These are phyloP conservation scores for Manis pentadactyla DNA, from an alignment of 2,797 vertebrate genomes.

Conservation along the genomic window DNA sequence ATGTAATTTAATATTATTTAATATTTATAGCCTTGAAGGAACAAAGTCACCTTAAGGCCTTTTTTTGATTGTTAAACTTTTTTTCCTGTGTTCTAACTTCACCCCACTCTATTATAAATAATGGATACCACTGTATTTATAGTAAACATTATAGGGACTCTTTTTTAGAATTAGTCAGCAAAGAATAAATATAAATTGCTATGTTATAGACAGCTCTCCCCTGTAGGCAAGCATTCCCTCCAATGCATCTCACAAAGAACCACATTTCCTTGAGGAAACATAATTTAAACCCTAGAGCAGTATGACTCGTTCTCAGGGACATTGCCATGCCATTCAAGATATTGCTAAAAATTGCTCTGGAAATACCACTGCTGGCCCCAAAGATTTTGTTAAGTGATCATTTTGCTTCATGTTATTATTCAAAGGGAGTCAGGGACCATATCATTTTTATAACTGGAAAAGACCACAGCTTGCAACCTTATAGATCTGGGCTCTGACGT, in stretches of 20 bases:
- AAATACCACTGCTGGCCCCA: neutral
- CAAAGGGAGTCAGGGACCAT: neutral
- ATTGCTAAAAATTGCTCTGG: neutral
- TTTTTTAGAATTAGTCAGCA: slow-evolving; percentile 67
- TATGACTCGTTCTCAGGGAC: neutral
- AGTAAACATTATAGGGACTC: slow-evolving; percentile 60
- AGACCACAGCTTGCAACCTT: neutral
- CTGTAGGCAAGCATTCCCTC: slow-evolving; percentile 29
- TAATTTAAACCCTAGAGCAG: slow-evolving; percentile 38
- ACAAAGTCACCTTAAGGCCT: slow-evolving; percentile 33
- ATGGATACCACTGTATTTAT: slow-evolving; percentile 69
- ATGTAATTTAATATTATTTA: slow-evolving; percentile 66
- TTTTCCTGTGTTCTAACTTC: slow-evolving; percentile 22
- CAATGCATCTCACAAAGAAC: neutral
- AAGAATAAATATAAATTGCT: slow-evolving; percentile 66
- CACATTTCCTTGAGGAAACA: neutral
- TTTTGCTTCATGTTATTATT: slow-evolving; percentile 6
- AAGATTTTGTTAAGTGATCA: neutral
- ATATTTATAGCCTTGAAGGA: slow-evolving; percentile 38
- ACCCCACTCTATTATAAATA: slow-evolving; percentile 71
- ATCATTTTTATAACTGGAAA: slow-evolving; percentile 41
- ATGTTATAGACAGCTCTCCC: neutral
- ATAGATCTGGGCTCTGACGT: neutral
- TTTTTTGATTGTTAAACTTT: slow-evolving; percentile 74
- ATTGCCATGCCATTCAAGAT: neutral